Conservation (phyloP, 2,888 invertebrate species). For the Protodeltote pygarga region DNA sequence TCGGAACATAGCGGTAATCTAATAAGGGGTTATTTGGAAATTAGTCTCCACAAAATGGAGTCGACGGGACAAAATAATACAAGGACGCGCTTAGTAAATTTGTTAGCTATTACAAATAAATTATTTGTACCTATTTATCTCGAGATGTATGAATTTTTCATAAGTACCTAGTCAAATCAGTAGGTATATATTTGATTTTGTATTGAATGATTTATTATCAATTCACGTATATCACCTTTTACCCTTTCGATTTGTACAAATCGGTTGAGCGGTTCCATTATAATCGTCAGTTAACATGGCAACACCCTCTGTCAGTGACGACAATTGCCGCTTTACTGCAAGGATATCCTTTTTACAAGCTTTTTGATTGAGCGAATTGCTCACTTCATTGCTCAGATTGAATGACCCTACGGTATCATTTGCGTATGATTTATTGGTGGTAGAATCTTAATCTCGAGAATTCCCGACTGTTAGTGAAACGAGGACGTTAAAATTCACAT, state of each 20-base stretch:
- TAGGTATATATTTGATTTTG: no score
- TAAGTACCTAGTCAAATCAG: no score
- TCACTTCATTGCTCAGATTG: conserved; percentile 61
- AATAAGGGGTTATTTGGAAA: no score
- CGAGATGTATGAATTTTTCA: no score
- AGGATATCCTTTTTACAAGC: conserved; percentile 76
- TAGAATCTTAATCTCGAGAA: conserved; percentile 8
- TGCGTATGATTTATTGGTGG: conserved; percentile 22
- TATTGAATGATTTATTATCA: conserved; percentile 7
- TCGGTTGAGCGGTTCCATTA: conserved; percentile 37
- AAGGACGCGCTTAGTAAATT: no score
- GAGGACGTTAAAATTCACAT: no score
- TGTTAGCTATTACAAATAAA: no score
- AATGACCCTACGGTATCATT: conserved; percentile 49
- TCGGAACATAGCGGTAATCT: no score
- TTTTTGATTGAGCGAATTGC: conserved; percentile 66
- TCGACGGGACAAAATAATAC: no score
- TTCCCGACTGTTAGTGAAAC: neutral
- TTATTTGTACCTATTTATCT: no score
- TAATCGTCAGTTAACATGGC: conserved; percentile 54
- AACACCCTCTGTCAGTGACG: conserved; percentile 59
- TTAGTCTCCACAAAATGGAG: no score
- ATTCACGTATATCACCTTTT: neutral
- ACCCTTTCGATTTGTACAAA: conserved; percentile 38
- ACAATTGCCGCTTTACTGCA: conserved; percentile 41